Evolutionary conservation across 2,888 invertebrate genomes (phyloP).

Genomic region (Drosophila prostipennis): DNA sequence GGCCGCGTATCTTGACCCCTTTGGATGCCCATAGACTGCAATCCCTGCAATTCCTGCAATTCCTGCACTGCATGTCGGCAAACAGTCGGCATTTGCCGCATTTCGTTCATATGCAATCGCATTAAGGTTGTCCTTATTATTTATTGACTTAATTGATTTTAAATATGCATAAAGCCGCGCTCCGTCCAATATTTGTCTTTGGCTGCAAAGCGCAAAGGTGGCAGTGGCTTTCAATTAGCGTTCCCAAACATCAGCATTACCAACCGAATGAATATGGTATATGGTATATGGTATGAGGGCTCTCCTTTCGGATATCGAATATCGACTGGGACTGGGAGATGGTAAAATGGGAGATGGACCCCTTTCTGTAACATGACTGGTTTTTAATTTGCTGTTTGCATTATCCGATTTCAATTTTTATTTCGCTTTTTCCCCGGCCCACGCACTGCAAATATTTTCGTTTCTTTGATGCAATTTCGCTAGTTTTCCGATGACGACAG

Average conservation of each 20-base stretch:
- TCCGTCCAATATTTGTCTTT: conserved; percentile 77
- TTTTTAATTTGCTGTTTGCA: conserved; percentile 74
- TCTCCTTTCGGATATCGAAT: no score
- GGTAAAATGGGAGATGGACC: neutral
- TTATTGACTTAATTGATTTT: conserved; percentile 83
- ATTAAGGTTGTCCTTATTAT: conserved; percentile 76
- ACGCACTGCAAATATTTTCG: conserved; percentile 70
- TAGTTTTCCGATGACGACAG: conserved; percentile 49
- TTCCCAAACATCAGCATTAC: conserved; percentile 28
- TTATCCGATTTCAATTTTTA: conserved; percentile 58
- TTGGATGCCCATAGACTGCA: neutral
- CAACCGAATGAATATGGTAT: neutral
- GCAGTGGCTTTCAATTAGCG: conserved; percentile 71
- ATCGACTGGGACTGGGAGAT: neutral
- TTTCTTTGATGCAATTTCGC: conserved; percentile 63
- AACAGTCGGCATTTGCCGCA: conserved; percentile 34
- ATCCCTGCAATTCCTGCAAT: no score
- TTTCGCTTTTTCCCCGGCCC: conserved; percentile 9
- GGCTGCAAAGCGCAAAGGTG: conserved; percentile 75
- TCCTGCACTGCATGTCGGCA: no score
- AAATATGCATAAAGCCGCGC: conserved; percentile 81
- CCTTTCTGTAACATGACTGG: conserved; percentile 11
- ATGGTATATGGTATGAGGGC: neutral
- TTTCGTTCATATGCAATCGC: conserved; percentile 69
- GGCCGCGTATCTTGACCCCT: conserved; percentile 32